These are phyloP conservation scores for Troilus luridus DNA, from an alignment of 2,888 invertebrate genomes.

Conservation along the genomic window DNA sequence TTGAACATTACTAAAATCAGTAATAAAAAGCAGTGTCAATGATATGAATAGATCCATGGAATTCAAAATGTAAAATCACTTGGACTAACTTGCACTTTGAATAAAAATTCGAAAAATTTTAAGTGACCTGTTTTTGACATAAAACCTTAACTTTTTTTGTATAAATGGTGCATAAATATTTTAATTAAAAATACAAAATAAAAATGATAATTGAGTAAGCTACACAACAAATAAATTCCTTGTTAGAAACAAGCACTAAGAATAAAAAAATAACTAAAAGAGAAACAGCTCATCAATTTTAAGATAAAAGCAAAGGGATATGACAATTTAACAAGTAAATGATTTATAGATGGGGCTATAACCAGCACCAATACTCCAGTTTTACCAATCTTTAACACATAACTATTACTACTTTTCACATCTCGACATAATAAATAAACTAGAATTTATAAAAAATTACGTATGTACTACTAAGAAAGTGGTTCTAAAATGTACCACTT, in stretches of 20 bases:
- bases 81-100: too few species aligned
- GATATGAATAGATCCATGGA: background rate
- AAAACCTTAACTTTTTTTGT: background rate
- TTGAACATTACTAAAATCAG: background rate
- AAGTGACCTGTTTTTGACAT: background rate
- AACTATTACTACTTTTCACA: background rate
- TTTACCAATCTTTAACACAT: background rate
- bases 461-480: background rate
- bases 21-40: background rate
- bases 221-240: background rate
- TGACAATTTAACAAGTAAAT: too few species aligned
- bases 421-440: background rate
- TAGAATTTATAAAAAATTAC: background rate
- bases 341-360: background rate
- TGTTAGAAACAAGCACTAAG: background rate
- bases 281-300: background rate
- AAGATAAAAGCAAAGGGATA: background rate
- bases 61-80: too few species aligned
- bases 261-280: background rate
- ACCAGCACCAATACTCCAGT: background rate
- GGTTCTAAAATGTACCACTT: background rate
- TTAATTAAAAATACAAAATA: background rate
- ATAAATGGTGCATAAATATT: background rate
- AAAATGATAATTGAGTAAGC: background rate
- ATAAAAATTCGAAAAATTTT: too few species aligned